Evolutionary conservation across 2,797 vertebrate genomes (phyloP).

Genomic region (Danio tinwini): DNA sequence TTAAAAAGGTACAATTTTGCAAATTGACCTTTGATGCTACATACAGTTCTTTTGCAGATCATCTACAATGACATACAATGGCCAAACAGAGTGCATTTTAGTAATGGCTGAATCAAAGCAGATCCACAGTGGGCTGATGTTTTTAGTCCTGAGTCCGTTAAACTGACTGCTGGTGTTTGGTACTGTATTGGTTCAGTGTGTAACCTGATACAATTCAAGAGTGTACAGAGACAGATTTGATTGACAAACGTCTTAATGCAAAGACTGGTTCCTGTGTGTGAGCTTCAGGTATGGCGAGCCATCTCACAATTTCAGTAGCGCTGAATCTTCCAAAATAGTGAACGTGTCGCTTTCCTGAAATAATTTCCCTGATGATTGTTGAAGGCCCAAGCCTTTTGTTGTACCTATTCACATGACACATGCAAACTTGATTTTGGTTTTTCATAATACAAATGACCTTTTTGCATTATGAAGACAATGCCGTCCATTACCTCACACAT

Average conservation of each 20-base stretch:
- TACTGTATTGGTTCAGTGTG: slow-evolving; percentile 57
- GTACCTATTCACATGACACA: slow-evolving; percentile 29
- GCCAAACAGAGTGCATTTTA: slow-evolving; percentile 51
- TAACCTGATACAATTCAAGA: slow-evolving; percentile 31
- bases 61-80: slow-evolving; percentile 50
- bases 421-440: slow-evolving; percentile 30
- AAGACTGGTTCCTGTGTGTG: slow-evolving; percentile 26
- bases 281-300: slow-evolving; percentile 13
- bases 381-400: slow-evolving; percentile 25
- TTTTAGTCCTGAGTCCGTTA: slow-evolving; percentile 64
- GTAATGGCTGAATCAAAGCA: slow-evolving; percentile 51
- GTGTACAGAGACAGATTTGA: slow-evolving; percentile 39
- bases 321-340: slow-evolving; percentile 45
- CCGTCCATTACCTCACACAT: slow-evolving; percentile 1
- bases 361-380: slow-evolving; percentile 54
- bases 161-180: slow-evolving; percentile 65
- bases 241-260: slow-evolving; percentile 36
- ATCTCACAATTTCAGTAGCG: slow-evolving; percentile 32
- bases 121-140: slow-evolving; percentile 64
- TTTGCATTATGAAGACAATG: slow-evolving; percentile 26
- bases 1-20: slow-evolving; percentile 59
- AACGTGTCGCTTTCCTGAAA: slow-evolving; percentile 27
- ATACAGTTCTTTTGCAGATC: slow-evolving; percentile 55
- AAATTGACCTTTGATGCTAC: slow-evolving; percentile 58
- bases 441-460: neutral